Conservation (phyloP, 2,113 vertebrate species). For the Rhabdomys dilectus region DNA sequence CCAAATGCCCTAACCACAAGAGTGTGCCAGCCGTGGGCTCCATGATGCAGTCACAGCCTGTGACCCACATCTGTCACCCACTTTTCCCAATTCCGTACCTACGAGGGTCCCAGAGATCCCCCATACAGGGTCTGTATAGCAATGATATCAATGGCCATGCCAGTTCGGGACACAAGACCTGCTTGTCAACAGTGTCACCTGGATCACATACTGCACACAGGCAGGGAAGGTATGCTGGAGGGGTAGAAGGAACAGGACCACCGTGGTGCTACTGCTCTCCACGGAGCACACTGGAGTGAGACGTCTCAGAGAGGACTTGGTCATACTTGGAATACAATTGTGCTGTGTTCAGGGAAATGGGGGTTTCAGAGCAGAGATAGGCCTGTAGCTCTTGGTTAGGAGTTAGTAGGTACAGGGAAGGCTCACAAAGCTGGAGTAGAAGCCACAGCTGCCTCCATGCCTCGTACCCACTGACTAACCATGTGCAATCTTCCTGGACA, state of each 20-base stretch:
- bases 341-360: not conserved
- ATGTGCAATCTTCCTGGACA: not conserved
- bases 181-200: not conserved
- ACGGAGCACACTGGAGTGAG: too few species aligned
- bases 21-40: not conserved
- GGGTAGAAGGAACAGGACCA: accelerated
- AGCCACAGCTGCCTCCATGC: too few species aligned
- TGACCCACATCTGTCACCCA: not conserved
- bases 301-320: not conserved
- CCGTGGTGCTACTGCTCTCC: too few species aligned
- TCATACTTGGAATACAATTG: not conserved
- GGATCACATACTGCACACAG: not conserved
- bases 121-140: not conserved
- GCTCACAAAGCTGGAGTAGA: not conserved
- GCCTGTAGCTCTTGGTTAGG: too few species aligned
- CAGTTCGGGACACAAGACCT: not conserved
- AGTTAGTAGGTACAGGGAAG: not conserved
- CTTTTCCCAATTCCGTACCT: not conserved
- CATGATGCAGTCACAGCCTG: not conserved
- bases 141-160: not conserved
- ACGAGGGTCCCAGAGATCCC: not conserved
- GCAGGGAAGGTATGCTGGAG: not conserved
- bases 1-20: not conserved
- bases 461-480: not conserved
- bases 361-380: not conserved